Evolutionary conservation across 1,140 invertebrate species (phyloP).

Genomic region (Rhynchophorus ferrugineus): DNA sequence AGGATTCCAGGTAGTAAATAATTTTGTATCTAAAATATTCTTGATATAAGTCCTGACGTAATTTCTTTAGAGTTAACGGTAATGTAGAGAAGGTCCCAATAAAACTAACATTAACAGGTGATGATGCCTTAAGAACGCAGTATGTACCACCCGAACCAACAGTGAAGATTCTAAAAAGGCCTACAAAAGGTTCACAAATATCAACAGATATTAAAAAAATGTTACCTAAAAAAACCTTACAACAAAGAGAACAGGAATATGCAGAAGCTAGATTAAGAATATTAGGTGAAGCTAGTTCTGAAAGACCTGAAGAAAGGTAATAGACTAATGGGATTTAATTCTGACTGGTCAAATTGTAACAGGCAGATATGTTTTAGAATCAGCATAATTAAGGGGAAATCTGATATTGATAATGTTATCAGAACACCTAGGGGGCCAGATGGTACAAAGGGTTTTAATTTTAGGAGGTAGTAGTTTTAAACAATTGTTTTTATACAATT

Average conservation of each 20-base stretch:
- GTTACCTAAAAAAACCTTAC: slow-evolving; percentile 74
- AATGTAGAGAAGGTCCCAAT: slow-evolving; percentile 30
- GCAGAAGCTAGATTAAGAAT: slow-evolving; percentile 77
- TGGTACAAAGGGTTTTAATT: slow-evolving; percentile 50
- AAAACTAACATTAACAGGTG: slow-evolving; percentile 37
- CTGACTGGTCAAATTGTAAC: not conserved
- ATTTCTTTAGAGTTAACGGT: slow-evolving; percentile 29
- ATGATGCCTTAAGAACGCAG: slow-evolving; percentile 39
- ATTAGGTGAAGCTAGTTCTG: slow-evolving; percentile 71
- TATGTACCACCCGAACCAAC: slow-evolving; percentile 60
- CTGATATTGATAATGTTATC: slow-evolving; percentile 39
- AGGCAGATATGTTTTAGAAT: slow-evolving; percentile 25
- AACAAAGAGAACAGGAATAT: slow-evolving; percentile 83
- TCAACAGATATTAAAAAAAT: slow-evolving; percentile 59
- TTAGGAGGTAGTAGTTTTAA: slow-evolving; percentile 46
- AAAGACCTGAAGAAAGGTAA: slow-evolving; percentile 59
- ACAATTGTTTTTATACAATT: slow-evolving; percentile 13
- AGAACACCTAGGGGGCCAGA: slow-evolving; percentile 51
- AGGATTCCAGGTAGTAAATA: slow-evolving; percentile 31
- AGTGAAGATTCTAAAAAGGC: slow-evolving; percentile 76
- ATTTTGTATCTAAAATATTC: not conserved
- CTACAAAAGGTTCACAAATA: slow-evolving; percentile 46
- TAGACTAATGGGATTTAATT: not conserved
- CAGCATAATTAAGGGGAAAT: slow-evolving; percentile 31
- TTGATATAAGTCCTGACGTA: not conserved